Conservation (phyloP, 1,140 invertebrate species). For the Diabrotica virgifera region DNA sequence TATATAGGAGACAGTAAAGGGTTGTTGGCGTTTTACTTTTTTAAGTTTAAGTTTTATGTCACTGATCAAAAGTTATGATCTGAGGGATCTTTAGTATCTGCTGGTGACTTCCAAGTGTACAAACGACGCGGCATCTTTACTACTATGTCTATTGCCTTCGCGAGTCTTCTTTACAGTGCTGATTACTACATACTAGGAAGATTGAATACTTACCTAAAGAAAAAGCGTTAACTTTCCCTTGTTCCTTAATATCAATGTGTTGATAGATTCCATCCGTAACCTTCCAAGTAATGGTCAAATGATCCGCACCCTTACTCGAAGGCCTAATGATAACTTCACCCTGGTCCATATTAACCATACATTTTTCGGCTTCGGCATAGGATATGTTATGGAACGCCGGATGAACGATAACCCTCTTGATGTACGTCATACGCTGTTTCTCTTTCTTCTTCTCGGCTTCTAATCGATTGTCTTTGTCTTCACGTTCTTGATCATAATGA, state of each 20-base stretch:
- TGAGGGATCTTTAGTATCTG: no score
- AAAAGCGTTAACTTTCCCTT: constrained; percentile 96
- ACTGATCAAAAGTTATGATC: no score
- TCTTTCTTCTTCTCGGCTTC: constrained; percentile 81
- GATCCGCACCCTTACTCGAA: constrained; percentile 90
- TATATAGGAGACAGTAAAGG: no score
- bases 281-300: constrained; percentile 98
- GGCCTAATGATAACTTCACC: constrained; percentile 96
- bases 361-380: constrained; percentile 86
- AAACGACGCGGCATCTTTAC: no score
- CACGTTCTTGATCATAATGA: constrained; percentile 87
- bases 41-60: no score
- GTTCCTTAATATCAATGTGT: constrained; percentile 93
- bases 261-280: constrained; percentile 91
- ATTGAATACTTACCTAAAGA: constrained; percentile 68
- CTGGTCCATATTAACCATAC: constrained; percentile 89
- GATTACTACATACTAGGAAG: no score
- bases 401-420: constrained; percentile 96
- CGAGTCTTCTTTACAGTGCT: no score
- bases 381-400: constrained; percentile 97
- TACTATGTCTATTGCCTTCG: no score
- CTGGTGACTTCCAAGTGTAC: no score
- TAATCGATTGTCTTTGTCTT: constrained; percentile 74
- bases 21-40: no score
- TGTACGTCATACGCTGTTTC: constrained; percentile 76